Base-by-base conservation (phyloP, 2,797 vertebrate species). In the Sarcoramphus papa region DNA sequence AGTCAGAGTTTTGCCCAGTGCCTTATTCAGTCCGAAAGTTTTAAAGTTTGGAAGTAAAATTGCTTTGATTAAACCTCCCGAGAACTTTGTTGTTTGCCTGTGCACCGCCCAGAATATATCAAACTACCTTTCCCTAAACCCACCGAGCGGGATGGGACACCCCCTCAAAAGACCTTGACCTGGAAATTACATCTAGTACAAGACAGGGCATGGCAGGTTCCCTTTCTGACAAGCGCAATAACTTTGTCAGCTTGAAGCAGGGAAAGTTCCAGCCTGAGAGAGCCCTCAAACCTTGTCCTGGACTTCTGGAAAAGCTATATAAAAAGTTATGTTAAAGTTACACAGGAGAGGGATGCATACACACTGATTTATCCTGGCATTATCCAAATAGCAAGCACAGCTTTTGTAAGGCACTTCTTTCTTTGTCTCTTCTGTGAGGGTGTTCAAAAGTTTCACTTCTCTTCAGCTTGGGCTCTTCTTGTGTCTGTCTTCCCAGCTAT, bases 331-430 rank as follows among this genome's bases (percentile, higher is more conserved):
- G 35, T 20, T 27, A 41, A 67, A 65, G 14, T 57, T 80, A 51
- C 11, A 25, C 5, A 27, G 11, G 7, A 57, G 2, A 51, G 2
- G 0, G 2, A 70, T 16, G 5, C 21, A 35, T 47, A 35, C 5
- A 30, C n/a, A 25, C 13, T 45, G 4, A 37, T 37, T 37, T 37
- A 37, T 37, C 37, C 37, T 37, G 37, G 37, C 37, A 37, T 37
- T 37, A 37, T 37, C 37, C 37, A 37, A 56, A 60, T 12, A 53
- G 2, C 15, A 35, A 50, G n/a, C 8, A 62, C 18, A 62, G 37
- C 3, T 40, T 85, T 50, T 73, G 6, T 28, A 35, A 63, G 25
- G 20, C 8, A 45, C 3, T 48, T 37, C 10, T 60, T 48, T 37
- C 10, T 60, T 72, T 48, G 10, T 57, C 43, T 63, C 14, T 81